Percentiles rank a stretch among this genome's conserved stretches.
Conservation (phyloP, 2,797 vertebrate genomes). For the Sebastes itinus region DNA sequence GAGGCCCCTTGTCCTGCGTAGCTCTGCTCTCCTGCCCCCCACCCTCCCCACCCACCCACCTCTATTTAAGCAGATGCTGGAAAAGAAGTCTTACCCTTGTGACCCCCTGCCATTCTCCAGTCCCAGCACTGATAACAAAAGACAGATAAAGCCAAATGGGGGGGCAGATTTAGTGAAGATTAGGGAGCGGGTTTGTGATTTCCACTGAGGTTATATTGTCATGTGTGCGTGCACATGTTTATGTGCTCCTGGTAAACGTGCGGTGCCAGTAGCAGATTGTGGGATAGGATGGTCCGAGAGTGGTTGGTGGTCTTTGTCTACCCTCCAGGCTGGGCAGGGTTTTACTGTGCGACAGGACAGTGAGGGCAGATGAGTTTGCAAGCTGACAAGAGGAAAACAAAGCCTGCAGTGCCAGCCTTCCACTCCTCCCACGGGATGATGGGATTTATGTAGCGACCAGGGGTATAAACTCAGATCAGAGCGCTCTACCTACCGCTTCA, state of each 20-base stretch:
- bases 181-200: conserved; percentile 70
- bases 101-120: conserved; percentile 66
- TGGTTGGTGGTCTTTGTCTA: conserved; percentile 60
- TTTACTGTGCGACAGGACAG: conserved; percentile 34
- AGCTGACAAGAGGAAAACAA: conserved; percentile 40
- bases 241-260: conserved; percentile 36
- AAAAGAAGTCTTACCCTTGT: conserved; percentile 77
- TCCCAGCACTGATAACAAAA: conserved; percentile 76
- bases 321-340: conserved; percentile 11
- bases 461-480: not conserved
- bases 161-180: conserved; percentile 68
- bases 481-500: not conserved
- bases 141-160: conserved; percentile 76
- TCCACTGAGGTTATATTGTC: conserved; percentile 55
- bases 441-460: conserved; percentile 9
- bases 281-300: conserved; percentile 17
- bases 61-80: conserved; percentile 70
- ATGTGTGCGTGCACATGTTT: conserved; percentile 44
- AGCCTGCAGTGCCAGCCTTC: conserved; percentile 26
- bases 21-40: conserved; percentile 34
- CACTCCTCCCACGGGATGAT: conserved; percentile 1
- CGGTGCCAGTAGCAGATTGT: conserved; percentile 28
- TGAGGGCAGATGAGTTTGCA: conserved; percentile 34
- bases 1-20: conserved; percentile 61
- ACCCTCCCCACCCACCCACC: not conserved